Evolutionary conservation across 1,140 invertebrate genomes (phyloP), one percentile per base, ranked within the genome.

Genomic region (Panagrolaimus sp.): DNA sequence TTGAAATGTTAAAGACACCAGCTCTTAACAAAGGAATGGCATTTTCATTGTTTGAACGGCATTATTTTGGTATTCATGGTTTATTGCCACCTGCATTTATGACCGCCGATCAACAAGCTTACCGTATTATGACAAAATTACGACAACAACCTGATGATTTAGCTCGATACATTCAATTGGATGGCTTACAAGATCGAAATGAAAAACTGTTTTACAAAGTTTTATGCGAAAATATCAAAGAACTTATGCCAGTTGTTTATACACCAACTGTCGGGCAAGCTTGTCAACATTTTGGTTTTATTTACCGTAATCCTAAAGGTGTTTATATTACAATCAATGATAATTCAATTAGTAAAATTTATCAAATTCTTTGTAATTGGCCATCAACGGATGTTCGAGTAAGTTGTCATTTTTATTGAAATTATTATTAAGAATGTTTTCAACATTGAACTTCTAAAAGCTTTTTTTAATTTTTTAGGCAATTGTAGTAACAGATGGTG

Each of bases 241-340:
- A 78, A 52, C 47, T 76, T 52, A 93, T 98, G 90, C 96, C 96
- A 0, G 91, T 98, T 79, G 92, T 98, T 3, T 98, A 98, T 84
- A 98, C 94, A 0, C 95, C 96, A 0, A 96, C 93, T 8, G 96
- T 98, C 12, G 96, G 96, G 0, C 86, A 92, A 74, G 95, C 95
- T 0, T 98, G 96, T 84, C 94, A 96, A 85, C 91, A 94, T 78
- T 98, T 95, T 82, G 94, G 94, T 43, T 88, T 94, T 32, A 92
- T 96, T 80, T 98, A 93, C 82, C 88, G 92, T 65, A 88, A 93
- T 83, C 94, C 95, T 0, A 89, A 86, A 82, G 96, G 96, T 67
- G 86, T 98, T 1, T 98, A 94, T 80, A 90, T 98, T 64, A 95
- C 94, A 0, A 94, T 96, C 76, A 91, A 97, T 78, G 96, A 98